Base-by-base conservation (phyloP, 1,140 invertebrate species). In the Andrena cerasifolii region DNA sequence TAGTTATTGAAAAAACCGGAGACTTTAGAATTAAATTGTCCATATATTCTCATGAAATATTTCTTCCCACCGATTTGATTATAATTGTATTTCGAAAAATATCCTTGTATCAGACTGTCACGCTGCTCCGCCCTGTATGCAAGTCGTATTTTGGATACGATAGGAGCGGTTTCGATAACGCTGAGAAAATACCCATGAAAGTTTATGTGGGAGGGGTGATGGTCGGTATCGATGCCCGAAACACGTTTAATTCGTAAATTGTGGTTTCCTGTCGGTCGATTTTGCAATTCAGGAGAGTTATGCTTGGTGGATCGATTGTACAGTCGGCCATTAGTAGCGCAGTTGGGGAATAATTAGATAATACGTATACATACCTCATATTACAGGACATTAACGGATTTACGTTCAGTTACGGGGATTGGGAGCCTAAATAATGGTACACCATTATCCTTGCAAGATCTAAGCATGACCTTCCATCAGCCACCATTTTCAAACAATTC, bases 231-330 rank as follows among this genome's bases (percentile, higher is more conserved):
- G 53, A 45, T 28, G 16, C 26, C 24, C 21, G 33, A 31, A 4
- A 45, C 33, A 43, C 54, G 67, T 47, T 71, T 33, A 49, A 59
- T 59, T 59, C 28, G 68, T 71, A 71, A 49, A 71, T 59, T 71
- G 54, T 49, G 68, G 68, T 33, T 7, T 28, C 33, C 68, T 31
- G 18, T 71, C 28, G 68, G 26, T 31, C 68, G 56, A 49, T 49
- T 59, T 59, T 49, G 40, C 43, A 49, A 71, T 71, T 59, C 18
- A 3, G 12, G 4, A 49, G 68, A 71, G 12, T 71, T 71, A 71
- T 47, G 54, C 43, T 58, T 3, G 6, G 36, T 2, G 24, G 0
- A 43, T 70, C 54, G 51, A 43, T 71, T 45, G 67, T 58, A 58
- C 40, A 31, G 14, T 3, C 18, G 7, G n/a, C 53, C 54, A 49